Conservation (phyloP, 2,888 invertebrate species). For the Axea sp. region DNA sequence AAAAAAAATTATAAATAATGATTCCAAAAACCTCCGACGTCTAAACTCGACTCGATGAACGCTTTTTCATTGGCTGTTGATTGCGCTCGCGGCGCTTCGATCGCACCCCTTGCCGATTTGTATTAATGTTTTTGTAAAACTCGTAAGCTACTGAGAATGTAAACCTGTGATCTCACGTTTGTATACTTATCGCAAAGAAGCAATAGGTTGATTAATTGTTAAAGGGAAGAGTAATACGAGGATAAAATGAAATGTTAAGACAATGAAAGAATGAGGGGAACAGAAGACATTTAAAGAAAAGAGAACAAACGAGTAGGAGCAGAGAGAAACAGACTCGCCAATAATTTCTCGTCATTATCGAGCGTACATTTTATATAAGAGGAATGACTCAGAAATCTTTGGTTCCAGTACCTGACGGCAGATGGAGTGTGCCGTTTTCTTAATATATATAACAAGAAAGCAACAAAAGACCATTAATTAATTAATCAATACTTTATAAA, state of each 20-base stretch:
- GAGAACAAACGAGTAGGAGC: conserved; percentile 54
- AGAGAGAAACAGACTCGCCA: conserved; percentile 63
- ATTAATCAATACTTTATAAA: conserved; percentile 35
- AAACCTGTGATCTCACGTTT: conserved; percentile 66
- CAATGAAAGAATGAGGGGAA: background rate
- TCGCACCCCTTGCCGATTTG: conserved; percentile 41
- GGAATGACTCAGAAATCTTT: conserved; percentile 59
- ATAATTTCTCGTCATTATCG: conserved; percentile 58
- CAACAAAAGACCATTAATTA: conserved; percentile 22
- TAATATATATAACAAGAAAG: conserved; percentile 35
- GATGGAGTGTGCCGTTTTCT: conserved; percentile 47
- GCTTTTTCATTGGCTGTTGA: conserved; percentile 49
- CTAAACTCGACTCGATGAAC: conserved; percentile 33
- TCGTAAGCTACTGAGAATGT: conserved; percentile 40
- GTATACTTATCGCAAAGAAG: conserved; percentile 60
- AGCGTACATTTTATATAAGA: conserved; percentile 44
- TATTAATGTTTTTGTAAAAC: conserved; percentile 45
- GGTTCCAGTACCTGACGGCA: conserved; percentile 61
- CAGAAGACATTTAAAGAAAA: conserved; percentile 28
- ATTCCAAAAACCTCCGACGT: conserved; percentile 11
- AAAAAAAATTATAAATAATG: background rate
- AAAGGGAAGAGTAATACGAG: conserved; percentile 1
- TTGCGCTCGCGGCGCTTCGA: conserved; percentile 22
- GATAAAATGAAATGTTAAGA: background rate
- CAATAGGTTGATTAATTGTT: conserved; percentile 44